Conservation (phyloP, 2,888 invertebrate species). For the Argyra leucocephala region DNA sequence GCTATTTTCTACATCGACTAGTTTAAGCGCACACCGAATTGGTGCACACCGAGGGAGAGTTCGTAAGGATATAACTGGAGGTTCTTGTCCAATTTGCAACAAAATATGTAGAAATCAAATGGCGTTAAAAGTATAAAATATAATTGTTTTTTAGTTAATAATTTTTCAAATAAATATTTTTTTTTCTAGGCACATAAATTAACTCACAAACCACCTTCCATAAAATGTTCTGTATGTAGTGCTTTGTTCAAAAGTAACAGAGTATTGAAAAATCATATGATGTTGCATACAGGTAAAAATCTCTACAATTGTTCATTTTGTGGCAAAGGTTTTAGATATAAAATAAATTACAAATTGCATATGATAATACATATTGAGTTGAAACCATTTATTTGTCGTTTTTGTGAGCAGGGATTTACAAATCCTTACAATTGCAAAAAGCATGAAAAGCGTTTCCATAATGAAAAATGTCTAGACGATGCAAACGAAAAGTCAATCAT, state of each 20-base stretch:
- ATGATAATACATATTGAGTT: constrained; percentile 41
- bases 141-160: too few species aligned
- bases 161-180: too few species aligned
- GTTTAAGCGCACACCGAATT: constrained; percentile 16
- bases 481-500: too few species aligned
- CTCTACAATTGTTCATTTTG: constrained; percentile 24
- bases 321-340: constrained; percentile 36
- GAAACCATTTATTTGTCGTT: constrained; percentile 40
- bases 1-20: constrained; percentile 37
- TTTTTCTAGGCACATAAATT: too few species aligned
- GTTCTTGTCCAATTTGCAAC: constrained; percentile 43
- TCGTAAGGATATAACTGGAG: constrained; percentile 41
- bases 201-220: too few species aligned
- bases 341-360: constrained; percentile 41
- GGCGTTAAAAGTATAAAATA: too few species aligned
- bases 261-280: constrained; percentile 44
- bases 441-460: too few species aligned
- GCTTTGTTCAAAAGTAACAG: constrained; percentile 45
- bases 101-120: too few species aligned
- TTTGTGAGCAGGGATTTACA: constrained; percentile 40
- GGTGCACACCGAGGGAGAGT: constrained; percentile 21
- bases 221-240: too few species aligned
- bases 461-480: too few species aligned
- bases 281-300: constrained; percentile 26
- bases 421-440: constrained; percentile 43